phyloP scores from a whole-genome alignment of 2,888 invertebrate genomes.

The Tenthredo scrophulariae region DNA sequence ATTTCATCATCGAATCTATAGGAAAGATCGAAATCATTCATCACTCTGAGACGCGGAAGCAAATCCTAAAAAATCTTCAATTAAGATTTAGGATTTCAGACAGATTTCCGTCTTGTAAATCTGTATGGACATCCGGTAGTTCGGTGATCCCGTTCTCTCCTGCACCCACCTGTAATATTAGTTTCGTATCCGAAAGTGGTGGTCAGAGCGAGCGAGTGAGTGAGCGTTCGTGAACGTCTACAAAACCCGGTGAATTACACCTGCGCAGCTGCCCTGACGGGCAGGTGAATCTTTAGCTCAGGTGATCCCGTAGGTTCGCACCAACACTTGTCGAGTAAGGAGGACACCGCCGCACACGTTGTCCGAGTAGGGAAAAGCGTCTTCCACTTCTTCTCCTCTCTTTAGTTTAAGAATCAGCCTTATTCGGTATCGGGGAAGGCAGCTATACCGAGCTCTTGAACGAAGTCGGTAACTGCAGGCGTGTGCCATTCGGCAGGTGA shows the following conservation, averaged over 20 bases:
- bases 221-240: conserved; percentile 64
- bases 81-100: background rate
- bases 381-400: conserved; percentile 63
- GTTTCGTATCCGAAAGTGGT: conserved; percentile 27
- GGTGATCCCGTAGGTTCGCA: conserved; percentile 70
- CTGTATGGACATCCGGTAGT: conserved; percentile 6
- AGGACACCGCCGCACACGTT: conserved; percentile 55
- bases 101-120: conserved; percentile 6
- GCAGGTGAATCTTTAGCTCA: conserved; percentile 76
- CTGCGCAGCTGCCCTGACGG: conserved; percentile 74
- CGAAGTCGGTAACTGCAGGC: conserved; percentile 20
- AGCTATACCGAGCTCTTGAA: background rate
- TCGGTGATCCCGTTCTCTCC: conserved; percentile 16
- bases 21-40: background rate
- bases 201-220: background rate
- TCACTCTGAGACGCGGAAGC: background rate
- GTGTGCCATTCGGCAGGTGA: conserved; percentile 49
- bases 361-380: conserved; percentile 66
- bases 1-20: background rate
- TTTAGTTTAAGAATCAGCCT: background rate
- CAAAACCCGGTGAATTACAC: conserved; percentile 75
- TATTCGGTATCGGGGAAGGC: conserved; percentile 36
- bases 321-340: conserved; percentile 66
- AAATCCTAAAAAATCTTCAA: background rate
- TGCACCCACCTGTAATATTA: conserved; percentile 38